phyloP scores from a whole-genome alignment of 2,888 invertebrate genomes.

The Abrostola tripartita region DNA sequence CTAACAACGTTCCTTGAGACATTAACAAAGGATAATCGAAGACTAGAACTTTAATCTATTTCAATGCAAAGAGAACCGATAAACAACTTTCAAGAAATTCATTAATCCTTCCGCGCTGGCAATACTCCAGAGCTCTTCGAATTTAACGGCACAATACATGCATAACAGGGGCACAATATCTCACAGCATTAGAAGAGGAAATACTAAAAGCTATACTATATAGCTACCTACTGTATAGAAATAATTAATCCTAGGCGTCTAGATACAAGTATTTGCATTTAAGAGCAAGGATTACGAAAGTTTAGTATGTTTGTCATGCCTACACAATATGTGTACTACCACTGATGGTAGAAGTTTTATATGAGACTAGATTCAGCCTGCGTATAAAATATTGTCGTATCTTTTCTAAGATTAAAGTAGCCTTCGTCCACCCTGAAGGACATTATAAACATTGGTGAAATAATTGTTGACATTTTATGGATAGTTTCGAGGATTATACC shows the following conservation, averaged over 20 bases:
- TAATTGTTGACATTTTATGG: no score
- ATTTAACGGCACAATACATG: slow-evolving; percentile 22
- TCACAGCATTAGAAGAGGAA: slow-evolving; percentile 10
- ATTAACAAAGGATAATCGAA: not conserved
- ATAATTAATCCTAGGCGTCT: slow-evolving; percentile 16
- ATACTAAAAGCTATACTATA: slow-evolving; percentile 31
- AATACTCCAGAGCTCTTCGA: slow-evolving; percentile 24
- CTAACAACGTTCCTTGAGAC: not conserved
- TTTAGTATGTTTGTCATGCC: not conserved
- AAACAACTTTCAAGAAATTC: slow-evolving; percentile 21
- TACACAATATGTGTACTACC: no score
- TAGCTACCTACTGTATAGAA: no score
- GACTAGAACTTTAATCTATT: slow-evolving; percentile 6
- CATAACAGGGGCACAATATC: slow-evolving; percentile 23
- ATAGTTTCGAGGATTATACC: no score
- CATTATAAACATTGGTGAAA: no score
- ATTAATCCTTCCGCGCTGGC: slow-evolving; percentile 40
- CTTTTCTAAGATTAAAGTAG: no score
- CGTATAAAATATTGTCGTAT: no score
- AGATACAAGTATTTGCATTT: slow-evolving; percentile 31
- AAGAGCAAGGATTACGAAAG: slow-evolving; percentile 6
- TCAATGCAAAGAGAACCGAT: slow-evolving; percentile 21
- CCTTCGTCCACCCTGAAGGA: no score
- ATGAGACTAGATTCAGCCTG: no score
- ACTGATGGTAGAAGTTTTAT: no score